Conservation (phyloP, 2,113 vertebrate genomes). For the Saimiri boliviensis region DNA sequence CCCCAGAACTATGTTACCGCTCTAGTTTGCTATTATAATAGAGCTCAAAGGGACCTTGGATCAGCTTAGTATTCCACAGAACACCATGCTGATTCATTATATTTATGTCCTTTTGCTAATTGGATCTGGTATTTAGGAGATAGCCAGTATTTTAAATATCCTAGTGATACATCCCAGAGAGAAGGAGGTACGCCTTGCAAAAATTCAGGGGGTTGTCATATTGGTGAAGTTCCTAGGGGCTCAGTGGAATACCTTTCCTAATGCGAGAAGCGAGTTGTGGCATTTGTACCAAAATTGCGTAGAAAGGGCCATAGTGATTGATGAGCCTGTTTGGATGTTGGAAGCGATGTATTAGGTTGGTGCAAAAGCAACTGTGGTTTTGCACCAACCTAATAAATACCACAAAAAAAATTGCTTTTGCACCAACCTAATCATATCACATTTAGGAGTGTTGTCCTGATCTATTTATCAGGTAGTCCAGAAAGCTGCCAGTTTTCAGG, state of each 20-base stretch:
- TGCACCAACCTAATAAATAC: no score
- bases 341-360: neutral
- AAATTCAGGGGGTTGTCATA: neutral
- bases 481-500: neutral
- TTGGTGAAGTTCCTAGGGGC: neutral
- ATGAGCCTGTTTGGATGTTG: neutral
- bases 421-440: no score
- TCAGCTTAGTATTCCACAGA: neutral
- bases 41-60: neutral
- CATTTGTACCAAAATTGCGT: neutral
- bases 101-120: neutral
- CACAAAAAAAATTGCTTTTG: no score
- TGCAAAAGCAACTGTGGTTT: no score
- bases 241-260: neutral
- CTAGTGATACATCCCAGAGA: neutral
- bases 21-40: constrained; percentile 12
- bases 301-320: neutral
- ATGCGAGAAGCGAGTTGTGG: neutral
- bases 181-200: neutral
- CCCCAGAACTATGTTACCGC: neutral
- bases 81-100: neutral
- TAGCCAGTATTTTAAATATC: neutral
- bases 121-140: neutral
- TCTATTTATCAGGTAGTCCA: neutral
- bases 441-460: neutral